Conservation (phyloP, 2,888 invertebrate species). For the Idaea straminata region DNA sequence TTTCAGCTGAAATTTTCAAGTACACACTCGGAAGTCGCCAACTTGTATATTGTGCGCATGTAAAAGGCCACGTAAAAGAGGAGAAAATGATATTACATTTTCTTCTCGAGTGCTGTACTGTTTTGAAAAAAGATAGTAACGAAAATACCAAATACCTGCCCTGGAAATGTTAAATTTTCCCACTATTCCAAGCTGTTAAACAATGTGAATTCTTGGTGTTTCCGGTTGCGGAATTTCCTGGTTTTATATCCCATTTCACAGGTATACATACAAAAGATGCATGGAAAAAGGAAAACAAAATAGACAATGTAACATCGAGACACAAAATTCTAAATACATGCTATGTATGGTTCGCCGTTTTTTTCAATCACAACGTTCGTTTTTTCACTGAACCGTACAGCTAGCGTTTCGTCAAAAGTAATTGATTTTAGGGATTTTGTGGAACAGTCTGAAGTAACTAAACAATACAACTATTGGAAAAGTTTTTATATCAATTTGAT, state of each 20-base stretch:
- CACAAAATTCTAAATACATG: too few species aligned
- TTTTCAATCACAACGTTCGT: background rate
- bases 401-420: constrained; percentile 6
- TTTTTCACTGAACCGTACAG: constrained; percentile 2
- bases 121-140: too few species aligned
- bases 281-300: background rate
- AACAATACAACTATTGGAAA: background rate
- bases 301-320: too few species aligned
- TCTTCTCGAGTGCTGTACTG: too few species aligned
- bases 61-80: background rate
- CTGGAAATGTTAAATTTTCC: background rate
- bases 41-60: background rate
- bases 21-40: background rate
- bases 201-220: background rate
- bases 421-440: constrained; percentile 11
- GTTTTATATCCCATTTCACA: too few species aligned
- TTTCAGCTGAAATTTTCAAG: background rate
- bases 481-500: background rate
- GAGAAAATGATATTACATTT: background rate
- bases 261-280: too few species aligned
- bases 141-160: too few species aligned
- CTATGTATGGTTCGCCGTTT: background rate
- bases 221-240: background rate
- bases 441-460: background rate
- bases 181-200: background rate